Base-by-base conservation (phyloP, 2,113 vertebrate genomes). In the Clarias batrachus region DNA sequence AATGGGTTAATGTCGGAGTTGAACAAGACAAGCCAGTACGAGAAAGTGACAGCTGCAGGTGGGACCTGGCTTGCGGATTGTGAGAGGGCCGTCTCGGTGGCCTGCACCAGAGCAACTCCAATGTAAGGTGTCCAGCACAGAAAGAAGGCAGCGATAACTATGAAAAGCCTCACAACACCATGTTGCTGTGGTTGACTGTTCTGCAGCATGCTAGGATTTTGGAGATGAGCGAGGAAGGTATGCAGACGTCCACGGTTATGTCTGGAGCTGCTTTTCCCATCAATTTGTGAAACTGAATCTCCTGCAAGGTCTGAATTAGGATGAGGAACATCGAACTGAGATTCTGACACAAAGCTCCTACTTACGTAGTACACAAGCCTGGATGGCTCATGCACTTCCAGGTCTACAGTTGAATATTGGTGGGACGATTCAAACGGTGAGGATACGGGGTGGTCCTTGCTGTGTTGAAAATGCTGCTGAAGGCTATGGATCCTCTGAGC, bases 1-100 rank as follows among this genome's bases (percentile, higher is more conserved):
- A 96, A 89, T 9, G 95, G 96, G 77, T 96, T 96, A 87, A 96
- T 94, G 91, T 95, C 95, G 0, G 95, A 96, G 92, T 96, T 96
- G 77, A 96, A 92, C 86, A 96, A 86, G 77, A 95, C 90, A 84
- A 96, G 91, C 93, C 94, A 96, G 90, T 96, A 95, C 0, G 94
- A 95, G 63, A 94, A 92, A 48, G 95, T 96, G 0, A 96, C 85
- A 3, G 91, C 93, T 2, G 89, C 91, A 3, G 92, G 86, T 0
- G 96, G 94, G 27, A 96, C 88, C 0, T 93, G 88, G 65, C 88
- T 94, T 79, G 91, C 82, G 3, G 79, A 85, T n/a, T 91, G 91
- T 10, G 90, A 90, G 27, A 94, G 88, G 1, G 94, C 94, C 0
- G 88, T 91, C 90, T 96, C 95, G 13, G 93, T 90, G 63, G 95